Conservation (phyloP, 2,888 invertebrate genomes). For the Chalcis sispes region DNA sequence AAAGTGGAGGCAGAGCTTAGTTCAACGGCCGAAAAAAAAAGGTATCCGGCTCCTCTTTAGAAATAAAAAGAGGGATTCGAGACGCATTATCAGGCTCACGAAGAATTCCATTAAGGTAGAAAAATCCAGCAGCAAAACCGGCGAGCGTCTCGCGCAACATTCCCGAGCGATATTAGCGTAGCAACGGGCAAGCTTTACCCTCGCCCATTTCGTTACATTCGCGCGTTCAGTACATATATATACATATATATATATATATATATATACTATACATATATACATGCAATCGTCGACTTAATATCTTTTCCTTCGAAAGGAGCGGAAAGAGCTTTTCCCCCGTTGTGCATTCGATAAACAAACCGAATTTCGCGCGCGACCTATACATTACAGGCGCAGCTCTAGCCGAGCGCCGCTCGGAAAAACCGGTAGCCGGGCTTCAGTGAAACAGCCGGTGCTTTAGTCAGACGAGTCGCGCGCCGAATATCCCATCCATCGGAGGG, state of each 20-base stretch:
- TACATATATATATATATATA: too few relatives aligned
- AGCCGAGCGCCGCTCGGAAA: neutral
- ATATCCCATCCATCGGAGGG: too few relatives aligned
- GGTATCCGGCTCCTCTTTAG: neutral
- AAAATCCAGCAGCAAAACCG: conserved; percentile 13
- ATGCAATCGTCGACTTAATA: too few relatives aligned
- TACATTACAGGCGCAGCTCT: neutral
- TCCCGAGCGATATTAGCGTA: conserved; percentile 23
- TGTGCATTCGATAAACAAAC: neutral
- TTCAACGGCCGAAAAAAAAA: conserved; percentile 1
- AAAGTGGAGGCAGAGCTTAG: neutral
- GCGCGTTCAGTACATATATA: neutral
- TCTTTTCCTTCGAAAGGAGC: too few relatives aligned
- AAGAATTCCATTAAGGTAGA: conserved; percentile 34
- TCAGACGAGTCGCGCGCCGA: conserved; percentile 13
- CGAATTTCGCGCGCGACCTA: too few relatives aligned
- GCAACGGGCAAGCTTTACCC: too few relatives aligned
- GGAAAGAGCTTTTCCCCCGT: too few relatives aligned
- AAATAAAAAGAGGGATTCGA: conserved; percentile 19
- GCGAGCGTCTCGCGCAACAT: neutral
- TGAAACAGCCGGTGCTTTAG: conserved; percentile 22
- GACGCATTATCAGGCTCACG: conserved; percentile 29
- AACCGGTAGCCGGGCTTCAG: conserved; percentile 33
- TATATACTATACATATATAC: too few relatives aligned
- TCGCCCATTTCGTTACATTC: neutral